Percentiles rank a stretch among this genome's conserved stretches.
Conservation (phyloP, 2,113 vertebrate species). For the Sakesphorus luctuosus region DNA sequence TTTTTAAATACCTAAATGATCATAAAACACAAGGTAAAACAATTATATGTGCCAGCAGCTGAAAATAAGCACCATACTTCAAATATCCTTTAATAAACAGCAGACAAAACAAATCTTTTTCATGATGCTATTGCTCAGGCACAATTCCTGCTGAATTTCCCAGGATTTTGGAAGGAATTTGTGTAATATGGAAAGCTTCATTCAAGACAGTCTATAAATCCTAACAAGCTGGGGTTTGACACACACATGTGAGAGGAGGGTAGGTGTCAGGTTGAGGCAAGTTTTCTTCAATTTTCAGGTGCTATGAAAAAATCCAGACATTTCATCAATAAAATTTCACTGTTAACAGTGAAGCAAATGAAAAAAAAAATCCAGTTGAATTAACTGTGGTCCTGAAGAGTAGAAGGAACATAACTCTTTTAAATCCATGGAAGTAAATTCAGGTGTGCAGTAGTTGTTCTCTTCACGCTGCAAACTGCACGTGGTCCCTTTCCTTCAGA, state of each 20-base stretch:
- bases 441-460: background rate
- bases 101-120: background rate
- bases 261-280: background rate
- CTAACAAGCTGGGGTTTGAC: background rate
- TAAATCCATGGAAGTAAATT: background rate
- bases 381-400: background rate
- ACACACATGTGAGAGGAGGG: accelerated
- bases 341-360: background rate
- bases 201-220: accelerated
- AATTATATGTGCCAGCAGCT: background rate
- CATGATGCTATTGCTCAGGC: background rate
- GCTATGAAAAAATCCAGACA: background rate
- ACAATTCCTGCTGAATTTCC: background rate
- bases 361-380: background rate
- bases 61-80: background rate
- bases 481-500: background rate
- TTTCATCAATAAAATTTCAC: background rate
- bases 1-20: background rate
- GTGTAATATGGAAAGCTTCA: background rate
- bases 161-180: background rate
- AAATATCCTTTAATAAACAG: background rate
- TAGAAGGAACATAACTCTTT: background rate
- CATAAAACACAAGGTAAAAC: background rate
- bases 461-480: background rate
- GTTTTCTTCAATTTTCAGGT: background rate